Evolutionary conservation across 2,113 vertebrate species (phyloP).

Genomic region (Cricetomys ansorgei): DNA sequence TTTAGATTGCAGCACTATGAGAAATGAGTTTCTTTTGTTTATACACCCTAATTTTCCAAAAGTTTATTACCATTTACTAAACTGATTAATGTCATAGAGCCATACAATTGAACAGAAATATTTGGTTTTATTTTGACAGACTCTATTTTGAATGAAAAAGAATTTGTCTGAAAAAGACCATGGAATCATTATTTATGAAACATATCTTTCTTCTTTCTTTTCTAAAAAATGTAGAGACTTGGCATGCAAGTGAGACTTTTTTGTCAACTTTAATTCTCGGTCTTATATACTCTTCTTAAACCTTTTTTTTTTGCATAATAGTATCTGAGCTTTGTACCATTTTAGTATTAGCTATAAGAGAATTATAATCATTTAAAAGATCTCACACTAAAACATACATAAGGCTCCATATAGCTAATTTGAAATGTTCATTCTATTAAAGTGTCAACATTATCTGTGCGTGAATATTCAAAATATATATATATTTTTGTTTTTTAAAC

Average conservation of each 20-base stretch:
- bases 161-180: background rate
- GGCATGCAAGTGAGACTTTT: background rate
- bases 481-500: background rate
- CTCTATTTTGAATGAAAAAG: background rate
- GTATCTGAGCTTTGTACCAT: background rate
- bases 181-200: background rate
- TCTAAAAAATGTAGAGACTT: background rate
- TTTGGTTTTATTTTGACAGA: conserved; percentile 32
- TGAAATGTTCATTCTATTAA: background rate
- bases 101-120: background rate
- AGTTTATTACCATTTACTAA: background rate
- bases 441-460: background rate
- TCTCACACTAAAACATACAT: background rate
- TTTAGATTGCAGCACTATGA: background rate
- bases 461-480: background rate
- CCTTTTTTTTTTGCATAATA: background rate
- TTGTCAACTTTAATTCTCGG: background rate
- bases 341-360: background rate
- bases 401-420: background rate
- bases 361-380: background rate
- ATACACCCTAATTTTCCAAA: background rate
- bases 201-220: background rate
- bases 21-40: background rate
- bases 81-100: background rate
- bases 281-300: background rate